Evolutionary conservation across 2,113 vertebrate genomes (phyloP).

Genomic region (Sinocyclocheilus grahami): DNA sequence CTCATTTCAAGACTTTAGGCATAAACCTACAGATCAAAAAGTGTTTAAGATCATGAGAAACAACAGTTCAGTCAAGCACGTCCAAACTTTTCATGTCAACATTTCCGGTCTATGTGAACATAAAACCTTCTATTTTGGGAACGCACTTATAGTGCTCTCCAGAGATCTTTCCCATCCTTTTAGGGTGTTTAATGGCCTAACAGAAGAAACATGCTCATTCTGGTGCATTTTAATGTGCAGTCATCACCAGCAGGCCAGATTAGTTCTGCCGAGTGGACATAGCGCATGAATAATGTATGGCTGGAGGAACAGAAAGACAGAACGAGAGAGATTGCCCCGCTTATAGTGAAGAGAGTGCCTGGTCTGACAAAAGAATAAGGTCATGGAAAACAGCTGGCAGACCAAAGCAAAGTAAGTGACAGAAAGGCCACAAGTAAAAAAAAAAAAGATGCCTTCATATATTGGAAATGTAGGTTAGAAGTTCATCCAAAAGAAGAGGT

Average conservation of each 20-base stretch:
- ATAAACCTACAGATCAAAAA: not conserved
- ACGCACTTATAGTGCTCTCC: not conserved
- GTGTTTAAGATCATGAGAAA: not conserved
- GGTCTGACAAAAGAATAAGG: conserved; percentile 24
- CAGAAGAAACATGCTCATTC: conserved; percentile 23
- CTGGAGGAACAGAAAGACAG: conserved; percentile 19
- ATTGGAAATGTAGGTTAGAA: not conserved
- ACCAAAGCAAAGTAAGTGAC: not conserved
- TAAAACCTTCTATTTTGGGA: not conserved
- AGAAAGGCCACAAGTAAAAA: not conserved
- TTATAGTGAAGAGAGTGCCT: conserved; percentile 7
- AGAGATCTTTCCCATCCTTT: conserved; percentile 1
- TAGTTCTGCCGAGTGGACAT: conserved; percentile 14
- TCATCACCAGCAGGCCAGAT: conserved; percentile 12
- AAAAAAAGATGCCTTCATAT: not conserved
- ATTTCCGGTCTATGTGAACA: not conserved
- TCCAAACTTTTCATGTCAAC: not conserved
- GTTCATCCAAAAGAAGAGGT: not conserved
- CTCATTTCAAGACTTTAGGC: not conserved
- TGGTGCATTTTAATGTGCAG: conserved; percentile 18
- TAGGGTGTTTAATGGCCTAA: not conserved
- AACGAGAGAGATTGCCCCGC: conserved; percentile 5
- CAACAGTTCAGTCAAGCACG: not conserved
- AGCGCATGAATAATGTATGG: conserved; percentile 20
- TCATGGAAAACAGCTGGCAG: not conserved